Evolutionary conservation across 2,888 invertebrate genomes (phyloP).

Genomic region (Craniophora ligustri): DNA sequence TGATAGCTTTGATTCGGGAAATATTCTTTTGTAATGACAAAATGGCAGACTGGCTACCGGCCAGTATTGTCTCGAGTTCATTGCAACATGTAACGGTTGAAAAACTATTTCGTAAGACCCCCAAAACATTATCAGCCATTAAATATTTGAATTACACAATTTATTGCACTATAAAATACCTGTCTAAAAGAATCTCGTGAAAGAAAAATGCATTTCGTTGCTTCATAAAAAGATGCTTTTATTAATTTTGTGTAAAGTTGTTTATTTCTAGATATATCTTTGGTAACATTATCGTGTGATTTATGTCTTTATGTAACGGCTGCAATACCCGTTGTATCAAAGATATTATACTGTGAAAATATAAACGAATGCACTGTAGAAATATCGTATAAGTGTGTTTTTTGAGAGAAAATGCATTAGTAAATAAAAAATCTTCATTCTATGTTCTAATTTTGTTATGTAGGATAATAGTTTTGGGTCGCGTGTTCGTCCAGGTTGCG

Average conservation of each 20-base stretch:
- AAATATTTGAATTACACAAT: constrained; percentile 29
- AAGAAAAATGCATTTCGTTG: constrained; percentile 27
- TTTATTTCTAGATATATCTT: constrained; percentile 26
- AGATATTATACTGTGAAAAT: constrained; percentile 4
- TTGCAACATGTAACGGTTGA: constrained; percentile 19
- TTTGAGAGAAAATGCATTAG: not conserved
- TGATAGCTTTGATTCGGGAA: constrained; percentile 41
- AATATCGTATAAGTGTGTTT: not conserved
- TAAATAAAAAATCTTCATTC: too few relatives aligned
- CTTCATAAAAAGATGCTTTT: not conserved
- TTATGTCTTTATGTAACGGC: constrained; percentile 20
- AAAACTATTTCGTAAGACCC: constrained; percentile 1
- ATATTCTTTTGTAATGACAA: constrained; percentile 44
- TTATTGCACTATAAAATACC: constrained; percentile 10
- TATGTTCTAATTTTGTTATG: too few relatives aligned
- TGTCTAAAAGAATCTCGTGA: constrained; percentile 17
- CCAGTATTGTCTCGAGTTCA: constrained; percentile 43
- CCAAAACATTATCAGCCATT: constrained; percentile 24
- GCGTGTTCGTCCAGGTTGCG: too few relatives aligned
- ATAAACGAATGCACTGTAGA: not conserved
- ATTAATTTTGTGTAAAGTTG: not conserved
- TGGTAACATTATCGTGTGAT: constrained; percentile 6
- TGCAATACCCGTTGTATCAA: constrained; percentile 1
- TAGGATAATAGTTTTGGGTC: too few relatives aligned
- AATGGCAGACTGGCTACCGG: constrained; percentile 35